Evolutionary conservation across 2,113 vertebrate species (phyloP), one percentile per base, ranked within the genome.

Genomic region (Ophthalmolycus amberensis): DNA sequence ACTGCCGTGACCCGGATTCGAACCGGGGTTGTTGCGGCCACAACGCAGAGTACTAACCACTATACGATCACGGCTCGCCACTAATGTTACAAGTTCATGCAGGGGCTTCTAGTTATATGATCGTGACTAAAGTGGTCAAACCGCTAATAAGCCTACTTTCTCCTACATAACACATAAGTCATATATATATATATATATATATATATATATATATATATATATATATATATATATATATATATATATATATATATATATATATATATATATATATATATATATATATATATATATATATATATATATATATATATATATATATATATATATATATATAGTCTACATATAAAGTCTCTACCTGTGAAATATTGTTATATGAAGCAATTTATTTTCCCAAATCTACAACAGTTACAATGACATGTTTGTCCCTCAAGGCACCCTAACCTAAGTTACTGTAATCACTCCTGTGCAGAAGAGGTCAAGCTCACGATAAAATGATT

Each of bases 1-100:
- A 20, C 15, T 62, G 32, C 90, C 95, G 94, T 95, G 95, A 95
- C 95, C 94, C 95, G 95, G 95, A 95, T 95, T 95, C 95, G 95
- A 95, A 95, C 95, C 95, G 95, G 93, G 94, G 95, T 96, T 96
- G 95, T 94, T 92, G 95, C 95, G 95, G 95, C 95, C 95, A 96
- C 95, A 96, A 96, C 95, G 95, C 95, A 95, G 94, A 32, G 71
- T 88, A 88, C 80, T 80, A 75, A 88, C 83, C 79, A 80, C 83
- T 83, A 83, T 85, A 85, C 83, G 76, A 88, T 83, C 83, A 88
- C 75, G 74, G 86, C 86, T 65, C 15, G 25, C 65, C 12, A 40
- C 18, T 14, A 0, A 46, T 46, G 0, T 4, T 46, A 12, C 10
- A 3, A 11, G 3, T 3, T 15, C 0, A 11, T 7, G 6, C 6